These are phyloP conservation scores for Pelochelys cantorii DNA, from an alignment of 2,797 vertebrate species.

Conservation along the genomic window DNA sequence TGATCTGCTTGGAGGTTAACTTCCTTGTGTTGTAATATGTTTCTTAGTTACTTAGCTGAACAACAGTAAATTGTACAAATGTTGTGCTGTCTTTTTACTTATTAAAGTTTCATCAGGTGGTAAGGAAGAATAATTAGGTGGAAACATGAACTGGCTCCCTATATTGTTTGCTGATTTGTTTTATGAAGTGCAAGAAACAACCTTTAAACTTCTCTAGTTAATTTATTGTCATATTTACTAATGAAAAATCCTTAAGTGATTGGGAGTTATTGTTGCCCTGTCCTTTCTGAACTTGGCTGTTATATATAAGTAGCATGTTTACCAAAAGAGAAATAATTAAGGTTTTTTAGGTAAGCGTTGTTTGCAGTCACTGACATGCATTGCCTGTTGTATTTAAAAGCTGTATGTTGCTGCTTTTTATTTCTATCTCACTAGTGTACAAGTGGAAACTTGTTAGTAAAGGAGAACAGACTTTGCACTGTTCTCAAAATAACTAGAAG, in stretches of 20 bases:
- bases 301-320: neutral
- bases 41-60: conserved; percentile 53
- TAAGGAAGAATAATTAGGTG: conserved; percentile 30
- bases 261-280: neutral
- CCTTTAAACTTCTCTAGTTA: conserved; percentile 32
- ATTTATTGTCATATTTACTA: conserved; percentile 25
- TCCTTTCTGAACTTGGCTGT: neutral
- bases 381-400: conserved; percentile 23
- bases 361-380: neutral
- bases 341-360: neutral
- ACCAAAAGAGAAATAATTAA: conserved; percentile 15
- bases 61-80: neutral
- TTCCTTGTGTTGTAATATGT: conserved; percentile 5
- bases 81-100: conserved; percentile 38
- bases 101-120: conserved; percentile 28
- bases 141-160: conserved; percentile 7
- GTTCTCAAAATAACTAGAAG: neutral
- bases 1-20: conserved; percentile 23
- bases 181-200: conserved; percentile 27
- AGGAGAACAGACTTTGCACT: rapidly evolving
- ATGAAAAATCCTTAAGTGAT: conserved; percentile 22
- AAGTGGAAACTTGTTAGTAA: neutral
- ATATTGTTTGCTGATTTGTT: conserved; percentile 3
- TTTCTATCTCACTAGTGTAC: neutral
- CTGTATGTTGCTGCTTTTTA: conserved; percentile 53